Base-by-base conservation (phyloP, 2,113 vertebrate species). In the Choloepus hoffmanni region DNA sequence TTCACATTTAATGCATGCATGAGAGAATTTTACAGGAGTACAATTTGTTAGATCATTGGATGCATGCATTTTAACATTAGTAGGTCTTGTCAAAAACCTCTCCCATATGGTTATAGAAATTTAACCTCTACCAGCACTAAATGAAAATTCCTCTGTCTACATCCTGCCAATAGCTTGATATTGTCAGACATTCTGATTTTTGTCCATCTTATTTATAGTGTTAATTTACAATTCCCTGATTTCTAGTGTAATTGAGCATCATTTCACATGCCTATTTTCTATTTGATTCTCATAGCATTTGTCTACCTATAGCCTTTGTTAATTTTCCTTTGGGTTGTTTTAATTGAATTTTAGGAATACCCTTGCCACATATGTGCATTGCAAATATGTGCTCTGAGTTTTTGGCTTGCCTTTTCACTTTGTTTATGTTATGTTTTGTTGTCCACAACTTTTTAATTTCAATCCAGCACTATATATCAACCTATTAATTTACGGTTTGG, bases 181-280 rank as follows among this genome's bases (percentile, higher is more conserved):
- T 89, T 82, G 5, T 82, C 67, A 76, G 18, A 36, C 3, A 82
- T 48, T 92, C 16, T 82, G 4, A 77, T 50, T 94, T 70, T 87
- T 93, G 48, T 68, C 58, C 82, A 9, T 84, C 48, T 60, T 92
- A 85, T 72, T 78, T 73, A 60, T 40, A 43, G 18, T 85, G 74
- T 96, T 70, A 85, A 93, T 94, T 85, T 93, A 3, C 7, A 81
- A 33, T 89, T 89, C 85, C 62, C 24, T 77, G 30, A n/a, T 85
- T 89, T 91, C 62, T 55, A 70, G 5, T 79, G 40, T 55, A 88
- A 88, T 53, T 62, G 24, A 45, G 0, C 45, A 58, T 62, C 58
- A 63, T 77, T 83, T 73, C 16, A 62, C n/a, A 60, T 60, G 23
- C 11, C 5, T 84, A 15, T 43, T 94, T 85, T 70, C 40, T 30